Evolutionary conservation across 2,888 invertebrate genomes (phyloP).

Genomic region (Trachelus stipa): DNA sequence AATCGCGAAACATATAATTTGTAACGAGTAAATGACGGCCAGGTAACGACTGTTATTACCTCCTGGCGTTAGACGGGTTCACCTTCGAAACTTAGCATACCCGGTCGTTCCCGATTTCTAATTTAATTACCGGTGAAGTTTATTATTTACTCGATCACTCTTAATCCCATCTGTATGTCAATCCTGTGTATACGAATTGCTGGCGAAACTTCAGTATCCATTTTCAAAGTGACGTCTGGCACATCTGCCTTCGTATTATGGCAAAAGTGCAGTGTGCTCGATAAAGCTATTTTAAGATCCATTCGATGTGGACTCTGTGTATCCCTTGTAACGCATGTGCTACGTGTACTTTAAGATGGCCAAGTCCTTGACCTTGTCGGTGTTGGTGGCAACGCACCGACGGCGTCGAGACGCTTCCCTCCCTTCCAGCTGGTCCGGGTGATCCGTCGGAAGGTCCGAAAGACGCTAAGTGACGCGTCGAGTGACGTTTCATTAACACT

Average conservation of each 20-base stretch:
- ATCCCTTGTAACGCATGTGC: neutral
- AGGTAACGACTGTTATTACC: constrained; percentile 36
- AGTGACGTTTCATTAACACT: constrained; percentile 57
- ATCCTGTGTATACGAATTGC: neutral
- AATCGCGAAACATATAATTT: constrained; percentile 34
- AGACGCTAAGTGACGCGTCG: constrained; percentile 52
- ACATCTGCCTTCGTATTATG: constrained; percentile 4
- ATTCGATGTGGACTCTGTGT: constrained; percentile 12
- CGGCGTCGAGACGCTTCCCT: constrained; percentile 32
- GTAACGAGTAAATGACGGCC: constrained; percentile 25
- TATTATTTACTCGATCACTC: neutral
- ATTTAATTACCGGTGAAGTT: neutral
- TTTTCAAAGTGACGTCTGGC: neutral
- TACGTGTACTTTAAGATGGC: neutral
- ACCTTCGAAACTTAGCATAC: constrained; percentile 10
- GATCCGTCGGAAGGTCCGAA: constrained; percentile 25
- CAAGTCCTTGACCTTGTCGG: constrained; percentile 41
- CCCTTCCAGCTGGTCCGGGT: constrained; percentile 8
- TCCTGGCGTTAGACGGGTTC: constrained; percentile 24
- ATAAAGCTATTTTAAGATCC: constrained; percentile 35
- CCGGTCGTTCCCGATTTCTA: constrained; percentile 5
- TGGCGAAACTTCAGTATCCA: neutral
- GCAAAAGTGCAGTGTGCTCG: constrained; percentile 7
- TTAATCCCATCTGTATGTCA: neutral
- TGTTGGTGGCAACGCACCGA: constrained; percentile 34